These are phyloP conservation scores for Lerista edwardsae DNA, from an alignment of 2,797 vertebrate species.

Conservation along the genomic window DNA sequence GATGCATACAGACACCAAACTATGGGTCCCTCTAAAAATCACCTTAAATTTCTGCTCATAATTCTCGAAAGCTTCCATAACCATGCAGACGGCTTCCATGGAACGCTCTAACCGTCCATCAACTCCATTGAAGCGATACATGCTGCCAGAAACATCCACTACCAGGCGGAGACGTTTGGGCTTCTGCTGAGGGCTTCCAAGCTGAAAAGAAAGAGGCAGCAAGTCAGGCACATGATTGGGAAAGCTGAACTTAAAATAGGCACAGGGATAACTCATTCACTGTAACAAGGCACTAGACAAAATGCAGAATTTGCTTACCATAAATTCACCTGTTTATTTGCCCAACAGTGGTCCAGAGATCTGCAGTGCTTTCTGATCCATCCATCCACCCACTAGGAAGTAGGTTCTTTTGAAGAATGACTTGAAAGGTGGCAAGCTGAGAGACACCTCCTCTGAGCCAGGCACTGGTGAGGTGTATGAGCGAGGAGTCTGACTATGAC, in stretches of 20 bases:
- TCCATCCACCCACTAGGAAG: too few species aligned
- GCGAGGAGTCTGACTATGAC: too few species aligned
- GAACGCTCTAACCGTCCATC: constrained; percentile 93
- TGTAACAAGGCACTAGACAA: neutral
- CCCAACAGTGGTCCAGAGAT: too few species aligned
- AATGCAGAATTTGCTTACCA: neutral
- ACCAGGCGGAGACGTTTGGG: constrained; percentile 91
- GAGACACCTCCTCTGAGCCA: too few species aligned
- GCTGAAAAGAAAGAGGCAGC: constrained; percentile 72
- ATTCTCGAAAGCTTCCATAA: constrained; percentile 96
- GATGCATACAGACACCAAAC: neutral
- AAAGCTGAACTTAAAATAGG: neutral
- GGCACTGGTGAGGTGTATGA: too few species aligned
- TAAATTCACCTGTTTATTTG: too few species aligned
- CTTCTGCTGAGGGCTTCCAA: constrained; percentile 91
- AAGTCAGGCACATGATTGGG: neutral
- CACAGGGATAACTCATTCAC: neutral
- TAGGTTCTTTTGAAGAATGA: too few species aligned
- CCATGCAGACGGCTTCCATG: constrained; percentile 98
- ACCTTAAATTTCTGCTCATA: constrained; percentile 98
- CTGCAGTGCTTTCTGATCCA: too few species aligned
- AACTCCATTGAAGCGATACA: constrained; percentile 97
- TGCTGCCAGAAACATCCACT: constrained; percentile 94
- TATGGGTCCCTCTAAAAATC: constrained; percentile 49
- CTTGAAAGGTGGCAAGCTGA: too few species aligned